phyloP scores from a whole-genome alignment of 1,140 invertebrate species.

The Probaryconus sp. region DNA sequence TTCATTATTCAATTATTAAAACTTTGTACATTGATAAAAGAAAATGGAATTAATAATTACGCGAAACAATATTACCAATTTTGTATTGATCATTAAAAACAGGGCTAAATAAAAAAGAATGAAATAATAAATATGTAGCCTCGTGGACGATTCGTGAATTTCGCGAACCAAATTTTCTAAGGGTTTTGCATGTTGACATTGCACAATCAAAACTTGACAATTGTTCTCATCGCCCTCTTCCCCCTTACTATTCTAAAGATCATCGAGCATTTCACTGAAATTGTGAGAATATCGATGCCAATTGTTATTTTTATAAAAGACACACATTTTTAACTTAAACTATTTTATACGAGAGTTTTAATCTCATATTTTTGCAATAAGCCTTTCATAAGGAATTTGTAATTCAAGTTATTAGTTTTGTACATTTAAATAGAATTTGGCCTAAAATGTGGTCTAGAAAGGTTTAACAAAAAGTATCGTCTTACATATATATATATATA shows the following conservation, averaged over 20 bases:
- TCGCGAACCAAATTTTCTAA: not conserved
- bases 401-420: not conserved
- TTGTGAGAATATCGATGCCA: too few species aligned
- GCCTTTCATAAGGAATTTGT: not conserved
- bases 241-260: not conserved
- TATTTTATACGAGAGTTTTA: too few species aligned
- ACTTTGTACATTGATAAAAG: conserved; percentile 14
- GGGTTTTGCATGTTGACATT: conserved; percentile 11
- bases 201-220: conserved; percentile 19
- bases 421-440: conserved; percentile 7
- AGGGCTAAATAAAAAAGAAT: too few species aligned
- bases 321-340: too few species aligned
- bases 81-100: not conserved
- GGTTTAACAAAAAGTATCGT: conserved; percentile 13
- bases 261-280: conserved; percentile 5
- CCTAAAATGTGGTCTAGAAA: conserved; percentile 19
- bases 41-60: not conserved
- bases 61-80: not conserved
- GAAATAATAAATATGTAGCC: not conserved
- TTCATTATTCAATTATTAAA: conserved; percentile 7
- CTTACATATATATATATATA: not conserved
- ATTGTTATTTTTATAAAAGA: too few species aligned
- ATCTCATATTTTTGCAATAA: not conserved
- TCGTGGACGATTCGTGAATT: not conserved
- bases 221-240: not conserved